These are phyloP conservation scores for Oreochromis mossambicus DNA, from an alignment of 2,797 vertebrate species.

Conservation along the genomic window DNA sequence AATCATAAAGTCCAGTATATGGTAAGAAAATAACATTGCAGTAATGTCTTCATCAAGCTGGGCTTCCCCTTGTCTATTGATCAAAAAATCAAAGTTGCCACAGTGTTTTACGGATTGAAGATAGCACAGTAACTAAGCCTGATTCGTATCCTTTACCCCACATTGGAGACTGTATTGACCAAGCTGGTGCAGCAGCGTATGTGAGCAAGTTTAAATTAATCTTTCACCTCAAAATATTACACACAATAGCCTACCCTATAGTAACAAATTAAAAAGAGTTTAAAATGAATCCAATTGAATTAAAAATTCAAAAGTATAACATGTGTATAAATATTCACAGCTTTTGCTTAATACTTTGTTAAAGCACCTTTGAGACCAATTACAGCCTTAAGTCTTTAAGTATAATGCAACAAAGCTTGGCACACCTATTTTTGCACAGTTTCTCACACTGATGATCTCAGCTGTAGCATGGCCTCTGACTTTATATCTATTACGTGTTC, in stretches of 20 bases:
- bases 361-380: too few relatives aligned
- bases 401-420: too few relatives aligned
- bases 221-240: not conserved
- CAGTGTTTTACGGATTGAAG: not conserved
- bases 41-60: not conserved
- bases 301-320: not conserved
- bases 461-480: not conserved
- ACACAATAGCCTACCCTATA: not conserved
- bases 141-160: too few relatives aligned
- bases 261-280: not conserved
- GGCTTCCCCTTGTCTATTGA: not conserved
- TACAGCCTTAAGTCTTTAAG: too few relatives aligned
- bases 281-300: not conserved
- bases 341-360: too few relatives aligned
- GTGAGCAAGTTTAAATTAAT: not conserved
- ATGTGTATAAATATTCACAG: too few relatives aligned
- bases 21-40: not conserved
- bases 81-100: not conserved
- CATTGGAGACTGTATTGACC: not conserved
- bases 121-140: accelerated
- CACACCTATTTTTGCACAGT: not conserved
- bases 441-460: not conserved
- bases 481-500: not conserved
- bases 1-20: not conserved
- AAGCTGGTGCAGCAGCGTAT: not conserved